Evolutionary conservation across 2,797 vertebrate genomes (phyloP), one percentile per base, ranked within the genome.

Genomic region (Sciaenops ocellatus): DNA sequence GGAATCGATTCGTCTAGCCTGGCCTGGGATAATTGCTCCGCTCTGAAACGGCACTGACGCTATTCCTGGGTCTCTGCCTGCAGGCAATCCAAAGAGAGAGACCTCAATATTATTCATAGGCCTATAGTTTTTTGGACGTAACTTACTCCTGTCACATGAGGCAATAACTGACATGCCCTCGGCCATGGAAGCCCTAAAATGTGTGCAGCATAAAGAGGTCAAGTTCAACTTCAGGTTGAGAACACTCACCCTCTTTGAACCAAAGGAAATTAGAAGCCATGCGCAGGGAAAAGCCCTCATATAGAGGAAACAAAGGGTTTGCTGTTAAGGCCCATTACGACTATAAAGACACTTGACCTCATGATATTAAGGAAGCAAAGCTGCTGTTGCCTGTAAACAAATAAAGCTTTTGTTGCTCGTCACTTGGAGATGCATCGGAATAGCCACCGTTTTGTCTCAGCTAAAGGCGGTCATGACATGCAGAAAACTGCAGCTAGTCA

Each of bases 1-100:
- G 74, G 82, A 94, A 94, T 94, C 89, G 86, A 94, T 95, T 89
- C 47, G 83, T 90, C 85, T 84, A 79, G 83, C 85, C 84, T 62
- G 78, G 88, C 82, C 84, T 73, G 74, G 76, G 83, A 91, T 93
- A 94, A 93, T 93, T 94, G 91, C 83, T 78, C 84, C 34, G 79
- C 82, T 94, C 89, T 94, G 82, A 93, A 92, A 91, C 77, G 76
- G 89, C 89, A 84, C 80, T 54, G 69, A 78, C 63, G 76, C 84
- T 84, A 80, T 88, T 88, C 72, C 87, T 64, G 78, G 81, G 78
- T 76, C 85, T 81, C 46, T 82, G 87, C 79, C 85, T 76, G 50
- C 68, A 46, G 85, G 82, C 84, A 24, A 60, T 65, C 60, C 50
- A 50, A 66, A 73, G 73, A 87, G 47, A 72, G 73, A 87, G 47